phyloP scores from a whole-genome alignment of 2,888 invertebrate genomes.

The Drosophila niveifrons region DNA sequence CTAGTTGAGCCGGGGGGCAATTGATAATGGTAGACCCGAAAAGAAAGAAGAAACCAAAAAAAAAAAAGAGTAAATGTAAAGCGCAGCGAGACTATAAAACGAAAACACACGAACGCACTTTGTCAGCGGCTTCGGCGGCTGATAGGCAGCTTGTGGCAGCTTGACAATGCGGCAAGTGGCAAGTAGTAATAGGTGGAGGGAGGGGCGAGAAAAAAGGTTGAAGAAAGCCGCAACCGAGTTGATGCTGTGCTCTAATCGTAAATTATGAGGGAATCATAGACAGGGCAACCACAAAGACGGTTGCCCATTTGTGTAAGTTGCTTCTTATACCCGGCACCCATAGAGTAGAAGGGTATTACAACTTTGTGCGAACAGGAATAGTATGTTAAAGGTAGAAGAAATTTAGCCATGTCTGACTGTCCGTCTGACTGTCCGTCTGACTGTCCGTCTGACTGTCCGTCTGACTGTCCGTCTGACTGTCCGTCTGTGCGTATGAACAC shows the following conservation, averaged over 20 bases:
- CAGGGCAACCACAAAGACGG: slow-evolving; percentile 32
- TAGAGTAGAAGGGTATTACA: too few species aligned
- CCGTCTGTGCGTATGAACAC: too few species aligned
- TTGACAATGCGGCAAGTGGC: slow-evolving; percentile 22
- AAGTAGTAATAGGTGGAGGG: background rate
- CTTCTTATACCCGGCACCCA: too few species aligned
- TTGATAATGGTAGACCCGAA: slow-evolving; percentile 44
- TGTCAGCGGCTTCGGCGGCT: slow-evolving; percentile 35
- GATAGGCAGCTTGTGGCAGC: slow-evolving; percentile 46
- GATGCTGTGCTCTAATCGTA: slow-evolving; percentile 55
- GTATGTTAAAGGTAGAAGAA: too few species aligned
- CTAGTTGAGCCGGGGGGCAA: slow-evolving; percentile 26
- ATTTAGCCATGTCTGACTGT: too few species aligned
- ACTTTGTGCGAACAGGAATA: too few species aligned
- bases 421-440: too few species aligned
- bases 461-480: too few species aligned
- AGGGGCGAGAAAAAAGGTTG: background rate
- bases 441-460: too few species aligned
- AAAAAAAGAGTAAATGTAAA: background rate
- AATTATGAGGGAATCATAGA: slow-evolving; percentile 70
- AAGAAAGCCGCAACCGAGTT: background rate
- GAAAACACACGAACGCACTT: slow-evolving; percentile 66
- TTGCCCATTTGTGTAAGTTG: slow-evolving; percentile 20
- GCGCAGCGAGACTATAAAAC: slow-evolving; percentile 12
- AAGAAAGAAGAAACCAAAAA: background rate